A percentile compares a stretch with the other conserved stretches of the same genome.
Evolutionary conservation across 2,113 vertebrate genomes (phyloP).

Genomic region (Butastur rufipennis): DNA sequence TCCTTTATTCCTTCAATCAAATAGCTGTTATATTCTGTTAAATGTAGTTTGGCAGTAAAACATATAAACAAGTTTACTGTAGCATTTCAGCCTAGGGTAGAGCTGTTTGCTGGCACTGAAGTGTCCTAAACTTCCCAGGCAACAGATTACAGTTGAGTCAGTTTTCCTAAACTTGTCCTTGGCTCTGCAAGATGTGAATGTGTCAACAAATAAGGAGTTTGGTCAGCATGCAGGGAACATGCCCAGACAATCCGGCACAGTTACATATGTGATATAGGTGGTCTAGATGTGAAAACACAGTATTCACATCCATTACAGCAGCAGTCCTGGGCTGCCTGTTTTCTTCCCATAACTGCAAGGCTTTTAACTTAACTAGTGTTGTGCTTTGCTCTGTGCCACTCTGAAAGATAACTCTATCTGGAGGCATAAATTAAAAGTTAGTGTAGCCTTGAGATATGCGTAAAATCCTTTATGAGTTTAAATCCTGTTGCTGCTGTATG

Average conservation of each 20-base stretch:
- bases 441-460: neutral
- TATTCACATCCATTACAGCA: neutral
- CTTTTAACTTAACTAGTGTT: neutral
- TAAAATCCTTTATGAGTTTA: neutral
- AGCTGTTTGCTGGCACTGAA: neutral
- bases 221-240: neutral
- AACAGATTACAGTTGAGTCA: neutral
- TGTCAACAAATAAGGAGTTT: neutral
- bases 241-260: fast-evolving
- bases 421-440: neutral
- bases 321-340: neutral
- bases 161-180: neutral
- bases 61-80: neutral
- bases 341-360: neutral
- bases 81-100: neutral
- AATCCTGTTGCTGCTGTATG: neutral
- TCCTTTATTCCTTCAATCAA: neutral
- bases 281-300: neutral
- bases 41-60: neutral
- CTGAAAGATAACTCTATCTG: neutral
- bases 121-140: neutral
- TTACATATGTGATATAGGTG: neutral
- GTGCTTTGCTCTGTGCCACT: neutral
- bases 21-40: neutral
- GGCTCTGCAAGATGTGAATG: neutral